phyloP scores from a whole-genome alignment of 2,888 invertebrate genomes.

The Cheilosia variabilis region DNA sequence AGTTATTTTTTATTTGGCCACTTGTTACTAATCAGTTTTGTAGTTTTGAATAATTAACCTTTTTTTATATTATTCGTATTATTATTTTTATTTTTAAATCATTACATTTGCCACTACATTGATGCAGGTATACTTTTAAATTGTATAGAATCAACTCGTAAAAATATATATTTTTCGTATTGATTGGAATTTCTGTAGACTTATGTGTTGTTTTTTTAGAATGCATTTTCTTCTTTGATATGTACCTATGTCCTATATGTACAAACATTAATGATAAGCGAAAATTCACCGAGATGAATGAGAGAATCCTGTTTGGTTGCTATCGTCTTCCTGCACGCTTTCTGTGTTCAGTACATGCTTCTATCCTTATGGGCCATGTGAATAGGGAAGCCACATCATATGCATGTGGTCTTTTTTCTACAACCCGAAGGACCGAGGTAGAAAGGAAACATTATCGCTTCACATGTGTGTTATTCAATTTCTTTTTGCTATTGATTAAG shows the following conservation, averaged over 20 bases:
- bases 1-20: too few species aligned
- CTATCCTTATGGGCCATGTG: background rate
- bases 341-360: conserved; percentile 1
- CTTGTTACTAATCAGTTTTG: too few species aligned
- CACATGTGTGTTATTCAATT: conserved; percentile 46
- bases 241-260: background rate
- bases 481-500: conserved; percentile 56
- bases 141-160: too few species aligned
- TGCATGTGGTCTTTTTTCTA: conserved; percentile 28
- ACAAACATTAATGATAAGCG: conserved; percentile 26
- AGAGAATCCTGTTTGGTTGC: background rate
- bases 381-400: conserved; percentile 16
- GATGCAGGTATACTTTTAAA: too few species aligned
- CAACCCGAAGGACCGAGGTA: background rate
- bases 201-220: too few species aligned
- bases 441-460: conserved; percentile 3
- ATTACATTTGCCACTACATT: too few species aligned
- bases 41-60: too few species aligned
- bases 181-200: too few species aligned
- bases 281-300: conserved; percentile 11
- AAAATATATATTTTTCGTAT: too few species aligned
- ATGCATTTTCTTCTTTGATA: too few species aligned
- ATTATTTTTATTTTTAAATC: too few species aligned
- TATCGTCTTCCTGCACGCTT: conserved; percentile 4
- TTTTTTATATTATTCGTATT: too few species aligned